Conservation (phyloP, 1,140 invertebrate genomes). For the Laupala kohalensis region DNA sequence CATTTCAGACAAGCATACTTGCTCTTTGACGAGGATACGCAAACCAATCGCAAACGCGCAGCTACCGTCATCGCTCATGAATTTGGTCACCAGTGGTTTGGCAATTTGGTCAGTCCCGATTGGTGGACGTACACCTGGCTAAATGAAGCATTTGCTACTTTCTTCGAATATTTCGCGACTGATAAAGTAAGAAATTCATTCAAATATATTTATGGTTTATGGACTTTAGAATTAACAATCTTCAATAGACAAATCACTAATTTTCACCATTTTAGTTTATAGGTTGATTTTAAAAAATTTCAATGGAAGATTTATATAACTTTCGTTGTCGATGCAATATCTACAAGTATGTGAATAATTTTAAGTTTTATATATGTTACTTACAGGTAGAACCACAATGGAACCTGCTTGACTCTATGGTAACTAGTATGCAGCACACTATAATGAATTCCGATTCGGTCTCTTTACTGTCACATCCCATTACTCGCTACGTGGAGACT, state of each 20-base stretch:
- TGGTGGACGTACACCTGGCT: conserved; percentile 73
- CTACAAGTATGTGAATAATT: no score
- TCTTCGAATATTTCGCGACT: conserved; percentile 30
- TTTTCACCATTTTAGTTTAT: neutral
- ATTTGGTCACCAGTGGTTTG: conserved; percentile 57
- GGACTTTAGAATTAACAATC: no score
- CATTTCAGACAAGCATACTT: conserved; percentile 39
- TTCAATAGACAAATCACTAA: no score
- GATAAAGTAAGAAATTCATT: conserved; percentile 22
- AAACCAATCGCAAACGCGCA: conserved; percentile 36
- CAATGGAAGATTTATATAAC: no score
- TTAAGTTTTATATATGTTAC: neutral
- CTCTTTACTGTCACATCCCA: conserved; percentile 55
- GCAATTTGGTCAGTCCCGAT: conserved; percentile 63
- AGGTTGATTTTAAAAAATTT: no score
- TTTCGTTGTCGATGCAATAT: no score
- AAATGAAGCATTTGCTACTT: conserved; percentile 61
- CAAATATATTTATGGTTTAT: no score
- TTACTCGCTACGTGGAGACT: conserved; percentile 50
- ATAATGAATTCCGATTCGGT: conserved; percentile 55
- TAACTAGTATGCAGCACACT: conserved; percentile 52
- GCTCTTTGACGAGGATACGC: conserved; percentile 34
- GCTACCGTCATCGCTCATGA: conserved; percentile 46
- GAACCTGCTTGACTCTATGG: conserved; percentile 64
- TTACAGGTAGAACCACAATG: conserved; percentile 30